Conservation (phyloP, 1,140 invertebrate species). For the Trissolcus basalis region DNA sequence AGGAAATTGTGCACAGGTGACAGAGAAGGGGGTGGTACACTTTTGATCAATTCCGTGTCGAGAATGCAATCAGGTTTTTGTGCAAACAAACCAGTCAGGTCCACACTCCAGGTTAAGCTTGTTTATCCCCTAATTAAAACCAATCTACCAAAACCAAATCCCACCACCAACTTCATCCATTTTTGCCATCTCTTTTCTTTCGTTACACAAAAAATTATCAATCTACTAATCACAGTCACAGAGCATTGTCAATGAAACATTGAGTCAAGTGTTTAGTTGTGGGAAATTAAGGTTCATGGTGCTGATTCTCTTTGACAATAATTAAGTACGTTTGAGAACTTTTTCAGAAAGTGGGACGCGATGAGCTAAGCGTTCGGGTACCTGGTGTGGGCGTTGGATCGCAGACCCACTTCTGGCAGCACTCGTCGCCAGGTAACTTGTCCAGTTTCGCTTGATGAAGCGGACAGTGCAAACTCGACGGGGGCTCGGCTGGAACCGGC, state of each 20-base stretch:
- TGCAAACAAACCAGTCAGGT: conserved; percentile 60
- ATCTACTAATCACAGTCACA: background rate
- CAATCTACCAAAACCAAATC: conserved; percentile 23
- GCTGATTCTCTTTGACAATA: conserved; percentile 12
- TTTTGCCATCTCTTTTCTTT: background rate
- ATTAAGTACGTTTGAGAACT: conserved; percentile 12
- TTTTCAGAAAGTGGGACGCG: background rate
- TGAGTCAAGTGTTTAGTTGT: too few species aligned
- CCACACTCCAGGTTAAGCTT: conserved; percentile 58
- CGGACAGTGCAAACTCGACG: conserved; percentile 83
- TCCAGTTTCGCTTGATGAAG: conserved; percentile 80
- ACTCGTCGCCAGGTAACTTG: conserved; percentile 86
- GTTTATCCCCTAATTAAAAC: conserved; percentile 60
- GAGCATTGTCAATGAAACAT: too few species aligned
- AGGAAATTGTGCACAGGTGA: conserved; percentile 2
- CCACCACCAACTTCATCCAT: background rate
- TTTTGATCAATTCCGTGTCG: too few species aligned
- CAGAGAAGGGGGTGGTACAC: too few species aligned
- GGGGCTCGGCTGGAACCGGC: conserved; percentile 83
- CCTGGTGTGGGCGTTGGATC: conserved; percentile 47
- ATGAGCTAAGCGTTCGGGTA: conserved; percentile 34
- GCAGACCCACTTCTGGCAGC: conserved; percentile 86
- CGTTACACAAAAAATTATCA: background rate
- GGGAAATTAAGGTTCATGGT: too few species aligned
- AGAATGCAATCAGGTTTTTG: conserved; percentile 20